Base-by-base conservation (phyloP, 2,797 vertebrate species). In the Poecile montanus region DNA sequence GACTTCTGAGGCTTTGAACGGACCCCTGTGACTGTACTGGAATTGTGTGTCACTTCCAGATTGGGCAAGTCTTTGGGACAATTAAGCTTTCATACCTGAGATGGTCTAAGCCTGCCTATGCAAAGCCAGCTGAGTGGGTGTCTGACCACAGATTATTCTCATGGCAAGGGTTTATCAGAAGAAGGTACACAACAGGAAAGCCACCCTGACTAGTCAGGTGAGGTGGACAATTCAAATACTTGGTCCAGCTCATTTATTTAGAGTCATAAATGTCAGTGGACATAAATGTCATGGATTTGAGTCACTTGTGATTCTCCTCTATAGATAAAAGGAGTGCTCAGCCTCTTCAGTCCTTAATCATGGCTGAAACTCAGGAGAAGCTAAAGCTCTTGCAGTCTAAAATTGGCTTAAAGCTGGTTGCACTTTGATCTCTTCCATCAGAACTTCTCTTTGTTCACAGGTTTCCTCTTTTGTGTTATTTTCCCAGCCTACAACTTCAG, bases 191-290 rank as follows among this genome's bases (percentile, higher is more conserved):
- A 21, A 1, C 2, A 18, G 34, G 14, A 74, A 29, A 83, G 21
- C 0, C 2, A 71, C 32, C 11, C 9, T 32, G 13, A 4, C 5
- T 6, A 5, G 7, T 27, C 47, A 42, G 27, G 16, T 1, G 9
- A 76, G 30, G 58, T 4, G 0, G 3, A 25, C 0, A 0, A 36
- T 70, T 86, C 58, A 65, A 68, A 72, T 18, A 61, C 14, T 7
- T 63, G 9, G 3, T 81, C 16, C 32, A 58, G 27, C 34, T 29
- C 4, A 42, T 38, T 27, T 3, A 2, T 11, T 61, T 25, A 56
- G 19, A 63, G 36, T 67, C 45, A 51, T 25, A 51, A 56, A 56
- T 13, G 26, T 47, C 32, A 45, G 11, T 57, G 25, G 30, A 25
- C 30, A 25, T 20, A 57, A 48, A 84, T 8, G 16, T 10, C 34